Conservation (phyloP, 2,797 vertebrate species). For the Spondyliosoma cantharus region DNA sequence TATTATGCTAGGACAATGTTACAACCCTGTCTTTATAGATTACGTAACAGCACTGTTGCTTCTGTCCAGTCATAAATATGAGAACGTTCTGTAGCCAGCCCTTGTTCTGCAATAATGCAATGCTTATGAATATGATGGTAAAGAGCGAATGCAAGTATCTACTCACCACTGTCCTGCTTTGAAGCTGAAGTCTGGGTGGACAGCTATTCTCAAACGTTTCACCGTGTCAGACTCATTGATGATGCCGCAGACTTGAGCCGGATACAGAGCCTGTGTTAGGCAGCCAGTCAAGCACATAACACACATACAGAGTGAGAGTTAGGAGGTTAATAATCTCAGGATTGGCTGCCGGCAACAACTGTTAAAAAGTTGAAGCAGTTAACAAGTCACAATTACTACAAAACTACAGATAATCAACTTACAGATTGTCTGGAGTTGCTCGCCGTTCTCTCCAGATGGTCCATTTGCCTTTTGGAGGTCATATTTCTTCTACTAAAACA, state of each 20-base stretch:
- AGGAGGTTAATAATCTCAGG: conserved; percentile 6
- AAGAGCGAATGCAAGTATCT: not conserved
- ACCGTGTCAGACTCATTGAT: conserved; percentile 88
- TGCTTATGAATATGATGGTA: not conserved
- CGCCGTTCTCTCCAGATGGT: conserved; percentile 93
- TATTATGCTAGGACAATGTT: not conserved
- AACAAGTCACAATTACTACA: not conserved
- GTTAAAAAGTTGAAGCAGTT: not conserved
- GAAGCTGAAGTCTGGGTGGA: conserved; percentile 91
- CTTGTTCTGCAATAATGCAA: not conserved
- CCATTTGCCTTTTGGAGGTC: conserved; percentile 87
- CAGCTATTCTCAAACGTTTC: conserved; percentile 88
- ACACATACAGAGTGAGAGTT: conserved; percentile 14
- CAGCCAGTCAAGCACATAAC: conserved; percentile 11
- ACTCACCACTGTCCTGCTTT: conserved; percentile 98
- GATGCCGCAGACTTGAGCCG: conserved; percentile 90
- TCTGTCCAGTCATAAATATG: not conserved
- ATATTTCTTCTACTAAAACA: conserved; percentile 82
- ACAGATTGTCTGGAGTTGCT: conserved; percentile 90
- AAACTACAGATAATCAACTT: conserved; percentile 61
- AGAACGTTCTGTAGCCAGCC: not conserved
- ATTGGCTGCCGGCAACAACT: not conserved
- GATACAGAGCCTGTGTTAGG: conserved; percentile 84
- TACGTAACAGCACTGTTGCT: not conserved
- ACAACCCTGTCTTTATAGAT: not conserved